Base-by-base conservation (phyloP, 2,113 vertebrate genomes). In the Pao palembangensis region DNA sequence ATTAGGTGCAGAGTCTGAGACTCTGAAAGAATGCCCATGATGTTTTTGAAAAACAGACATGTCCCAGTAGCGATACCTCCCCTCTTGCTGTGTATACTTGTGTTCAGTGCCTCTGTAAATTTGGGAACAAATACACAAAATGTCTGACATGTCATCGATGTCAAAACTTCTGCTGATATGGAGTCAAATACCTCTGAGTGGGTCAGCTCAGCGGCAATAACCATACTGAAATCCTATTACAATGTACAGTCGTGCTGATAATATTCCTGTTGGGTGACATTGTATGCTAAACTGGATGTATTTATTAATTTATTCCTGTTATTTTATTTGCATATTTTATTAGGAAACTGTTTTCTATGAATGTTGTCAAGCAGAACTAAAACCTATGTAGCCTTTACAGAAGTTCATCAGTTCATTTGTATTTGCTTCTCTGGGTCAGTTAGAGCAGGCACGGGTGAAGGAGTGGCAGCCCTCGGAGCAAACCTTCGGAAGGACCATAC, bases 291-390 rank as follows among this genome's bases (percentile, higher is more conserved):
- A 76, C 73, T 70, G 14, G 62, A 74, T 76, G 68, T 87, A 85
- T 84, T 82, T 85, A 79, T 73, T 84, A 80, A 84, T 87, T 88
- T 87, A 87, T 87, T 85, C 67, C 64, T 75, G 52, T 74, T 83
- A 77, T 82, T 79, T 81, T 76, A 71, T 80, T 75, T 63, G 71
- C 76, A 84, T 71, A 85, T 79, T 88, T 85, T 80, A 83, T 54
- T 62, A 69, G 76, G 53, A 53, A 28, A 64, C 17, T n/a, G 7
- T 53, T 31, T 69, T 80, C 55, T 77, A 70, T 77, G 61, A 80
- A 83, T 83, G 76, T 83, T 84, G 69, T 80, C 55, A 50, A 68
- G 51, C 51, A 21, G 44, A 66, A 56, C 34, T 71, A 6, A 71
- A 76, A 49, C 48, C 76, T 57, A 58, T 73, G 78, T 87, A 86